Percentiles rank a stretch among this genome's conserved stretches.
Evolutionary conservation across 1,140 invertebrate genomes (phyloP).

Genomic region (Drosophila arawakana): DNA sequence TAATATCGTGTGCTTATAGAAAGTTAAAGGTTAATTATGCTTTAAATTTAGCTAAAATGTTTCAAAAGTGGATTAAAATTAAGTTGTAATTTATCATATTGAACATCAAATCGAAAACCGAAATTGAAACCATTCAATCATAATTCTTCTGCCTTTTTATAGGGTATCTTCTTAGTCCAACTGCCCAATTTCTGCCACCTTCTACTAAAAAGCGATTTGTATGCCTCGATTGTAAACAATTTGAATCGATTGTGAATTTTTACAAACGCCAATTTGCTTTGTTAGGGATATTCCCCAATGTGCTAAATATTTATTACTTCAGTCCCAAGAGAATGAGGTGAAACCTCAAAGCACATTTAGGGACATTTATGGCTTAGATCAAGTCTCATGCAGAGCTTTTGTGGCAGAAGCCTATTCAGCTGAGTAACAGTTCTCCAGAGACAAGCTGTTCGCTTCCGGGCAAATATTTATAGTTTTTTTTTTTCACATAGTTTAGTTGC

Average conservation of each 20-base stretch:
- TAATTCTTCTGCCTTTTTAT: background rate
- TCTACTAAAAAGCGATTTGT: background rate
- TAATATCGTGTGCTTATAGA: conserved; percentile 39
- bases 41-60: conserved; percentile 37
- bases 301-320: conserved; percentile 10
- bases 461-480: conserved; percentile 57
- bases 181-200: background rate
- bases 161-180: background rate
- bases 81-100: background rate
- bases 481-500: conserved; percentile 21
- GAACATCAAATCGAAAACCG: too few relatives aligned
- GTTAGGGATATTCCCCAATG: background rate
- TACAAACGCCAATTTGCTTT: conserved; percentile 3
- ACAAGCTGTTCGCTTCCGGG: conserved; percentile 15
- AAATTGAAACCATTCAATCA: too few relatives aligned
- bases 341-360: conserved; percentile 4
- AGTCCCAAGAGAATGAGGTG: background rate
- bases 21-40: conserved; percentile 38
- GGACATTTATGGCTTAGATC: conserved; percentile 7
- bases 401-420: background rate
- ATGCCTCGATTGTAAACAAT: conserved; percentile 5
- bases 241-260: conserved; percentile 5
- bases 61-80: background rate
- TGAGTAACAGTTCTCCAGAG: conserved; percentile 1
- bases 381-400: conserved; percentile 6